phyloP scores from a whole-genome alignment of 2,113 vertebrate genomes.

The Crotalus viridis region DNA sequence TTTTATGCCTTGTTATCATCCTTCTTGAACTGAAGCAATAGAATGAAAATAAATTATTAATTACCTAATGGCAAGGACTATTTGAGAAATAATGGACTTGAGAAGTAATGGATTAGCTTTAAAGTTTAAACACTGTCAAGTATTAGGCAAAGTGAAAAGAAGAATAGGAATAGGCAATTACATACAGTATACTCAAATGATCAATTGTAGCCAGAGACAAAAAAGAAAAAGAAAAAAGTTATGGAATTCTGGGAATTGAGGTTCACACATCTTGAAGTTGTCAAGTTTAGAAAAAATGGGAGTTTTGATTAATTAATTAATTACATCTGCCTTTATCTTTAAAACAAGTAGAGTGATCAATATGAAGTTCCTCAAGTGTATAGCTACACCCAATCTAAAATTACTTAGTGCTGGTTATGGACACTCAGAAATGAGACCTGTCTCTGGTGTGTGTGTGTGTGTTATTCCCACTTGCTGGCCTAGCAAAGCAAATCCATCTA shows the following conservation, averaged over 20 bases:
- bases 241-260: neutral
- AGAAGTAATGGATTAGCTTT: neutral
- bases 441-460: neutral
- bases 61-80: neutral
- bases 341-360: neutral
- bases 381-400: neutral
- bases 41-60: neutral
- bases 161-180: neutral
- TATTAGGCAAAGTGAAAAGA: neutral
- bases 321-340: neutral
- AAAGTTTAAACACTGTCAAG: neutral
- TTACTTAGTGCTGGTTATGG: neutral
- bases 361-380: neutral
- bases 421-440: neutral
- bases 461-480: neutral
- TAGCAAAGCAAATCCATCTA: neutral
- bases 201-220: neutral
- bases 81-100: neutral
- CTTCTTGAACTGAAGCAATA: neutral
- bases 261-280: neutral
- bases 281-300: neutral
- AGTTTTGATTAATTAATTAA: neutral
- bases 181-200: neutral
- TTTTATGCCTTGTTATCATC: neutral
- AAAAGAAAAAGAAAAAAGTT: neutral